phyloP scores from a whole-genome alignment of 2,888 invertebrate genomes.

The Molorchus minor region DNA sequence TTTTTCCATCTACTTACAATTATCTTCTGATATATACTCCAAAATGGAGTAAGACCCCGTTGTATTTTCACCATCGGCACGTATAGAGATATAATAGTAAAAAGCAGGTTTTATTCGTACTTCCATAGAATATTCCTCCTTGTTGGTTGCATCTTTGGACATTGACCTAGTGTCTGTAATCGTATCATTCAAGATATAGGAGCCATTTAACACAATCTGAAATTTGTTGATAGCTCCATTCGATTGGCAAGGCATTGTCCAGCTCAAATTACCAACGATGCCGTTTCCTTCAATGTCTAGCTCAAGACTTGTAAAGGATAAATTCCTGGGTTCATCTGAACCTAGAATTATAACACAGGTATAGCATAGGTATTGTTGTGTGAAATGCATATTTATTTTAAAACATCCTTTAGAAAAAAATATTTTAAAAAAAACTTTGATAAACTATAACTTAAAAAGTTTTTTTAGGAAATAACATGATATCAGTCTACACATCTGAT shows the following conservation, averaged over 20 bases:
- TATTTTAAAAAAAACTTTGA: no score
- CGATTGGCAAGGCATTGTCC: conserved; percentile 46
- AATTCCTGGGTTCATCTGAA: conserved; percentile 34
- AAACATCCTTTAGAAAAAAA: no score
- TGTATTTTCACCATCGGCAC: conserved; percentile 13
- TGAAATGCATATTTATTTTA: no score
- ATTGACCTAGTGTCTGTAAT: background rate
- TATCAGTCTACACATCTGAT: no score
- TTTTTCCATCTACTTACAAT: conserved; percentile 33
- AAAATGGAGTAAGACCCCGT: background rate
- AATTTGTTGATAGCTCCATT: conserved; percentile 46
- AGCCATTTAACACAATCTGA: conserved; percentile 25
- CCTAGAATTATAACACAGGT: conserved; percentile 40
- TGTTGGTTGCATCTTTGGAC: background rate
- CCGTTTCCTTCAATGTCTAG: conserved; percentile 19
- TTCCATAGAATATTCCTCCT: background rate
- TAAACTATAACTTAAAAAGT: no score
- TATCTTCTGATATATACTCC: conserved; percentile 25
- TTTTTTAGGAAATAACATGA: no score
- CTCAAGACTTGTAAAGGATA: conserved; percentile 19
- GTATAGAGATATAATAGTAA: conserved; percentile 19
- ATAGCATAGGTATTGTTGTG: no score
- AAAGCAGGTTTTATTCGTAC: conserved; percentile 23
- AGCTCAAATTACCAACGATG: conserved; percentile 33
- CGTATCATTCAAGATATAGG: conserved; percentile 12